Percentiles rank a stretch among this genome's conserved stretches.
phyloP scores from a whole-genome alignment of 2,113 vertebrate species.

The Zapus hudsonius region DNA sequence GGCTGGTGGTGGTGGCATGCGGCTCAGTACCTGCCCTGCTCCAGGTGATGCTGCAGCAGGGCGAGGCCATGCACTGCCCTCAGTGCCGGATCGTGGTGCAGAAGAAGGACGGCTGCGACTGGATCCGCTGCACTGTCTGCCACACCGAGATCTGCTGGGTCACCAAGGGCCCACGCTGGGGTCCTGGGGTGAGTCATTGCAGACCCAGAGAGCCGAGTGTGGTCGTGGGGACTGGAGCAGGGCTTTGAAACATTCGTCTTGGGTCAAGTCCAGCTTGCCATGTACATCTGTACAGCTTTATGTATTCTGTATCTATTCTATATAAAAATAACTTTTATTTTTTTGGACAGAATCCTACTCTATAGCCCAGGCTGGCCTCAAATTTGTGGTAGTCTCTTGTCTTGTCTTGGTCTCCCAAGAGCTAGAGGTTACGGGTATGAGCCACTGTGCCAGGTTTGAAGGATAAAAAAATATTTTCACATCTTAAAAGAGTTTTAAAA shows the following conservation, averaged over 20 bases:
- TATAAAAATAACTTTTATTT: no score
- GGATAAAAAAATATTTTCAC: background rate
- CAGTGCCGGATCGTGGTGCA: constrained; percentile 94
- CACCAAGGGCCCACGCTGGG: constrained; percentile 95
- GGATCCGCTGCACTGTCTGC: constrained; percentile 96
- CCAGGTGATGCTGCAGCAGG: constrained; percentile 86
- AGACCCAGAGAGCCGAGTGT: background rate
- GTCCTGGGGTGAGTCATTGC: constrained; percentile 86
- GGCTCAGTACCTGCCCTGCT: background rate
- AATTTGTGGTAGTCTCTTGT: background rate
- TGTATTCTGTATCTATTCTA: no score
- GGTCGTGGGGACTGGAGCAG: background rate
- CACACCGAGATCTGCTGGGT: constrained; percentile 98
- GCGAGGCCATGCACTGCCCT: constrained; percentile 96
- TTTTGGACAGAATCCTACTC: no score
- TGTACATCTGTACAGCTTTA: background rate
- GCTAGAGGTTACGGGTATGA: background rate
- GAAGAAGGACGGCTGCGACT: constrained; percentile 97
- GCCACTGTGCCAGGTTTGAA: background rate
- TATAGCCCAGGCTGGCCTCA: background rate
- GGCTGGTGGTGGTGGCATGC: fast-evolving
- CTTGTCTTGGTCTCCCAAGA: background rate
- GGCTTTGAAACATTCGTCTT: background rate
- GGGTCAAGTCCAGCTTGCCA: background rate
- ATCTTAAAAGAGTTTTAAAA: background rate